Conservation (phyloP, 92 coral and sea anemone genomes). For the Epizoanthus illoricatus region DNA sequence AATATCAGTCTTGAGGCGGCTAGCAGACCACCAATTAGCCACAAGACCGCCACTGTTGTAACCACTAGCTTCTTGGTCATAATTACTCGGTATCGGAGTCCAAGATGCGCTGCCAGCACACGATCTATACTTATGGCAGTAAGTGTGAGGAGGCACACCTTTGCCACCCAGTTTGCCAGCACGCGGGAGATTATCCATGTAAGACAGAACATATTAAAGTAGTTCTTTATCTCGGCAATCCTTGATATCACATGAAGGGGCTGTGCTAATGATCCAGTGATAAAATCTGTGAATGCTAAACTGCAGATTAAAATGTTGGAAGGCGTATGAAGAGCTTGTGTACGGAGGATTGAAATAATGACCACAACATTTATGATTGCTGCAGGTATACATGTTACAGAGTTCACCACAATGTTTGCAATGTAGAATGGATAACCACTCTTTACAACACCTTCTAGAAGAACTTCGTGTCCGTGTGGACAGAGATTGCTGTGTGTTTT, state of each 20-base stretch:
- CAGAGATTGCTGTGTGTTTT: background rate
- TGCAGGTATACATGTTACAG: conserved; percentile 7
- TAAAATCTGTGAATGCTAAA: conserved; percentile 12
- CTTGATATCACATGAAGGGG: conserved; percentile 25
- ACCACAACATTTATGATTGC: background rate
- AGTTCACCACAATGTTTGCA: conserved; percentile 15
- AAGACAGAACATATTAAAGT: background rate
- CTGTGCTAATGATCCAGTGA: conserved; percentile 12
- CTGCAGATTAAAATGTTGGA: conserved; percentile 28
- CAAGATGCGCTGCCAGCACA: conserved; percentile 1
- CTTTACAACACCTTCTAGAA: background rate
- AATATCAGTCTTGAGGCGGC: conserved; percentile 2
- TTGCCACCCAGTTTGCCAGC: conserved; percentile 12
- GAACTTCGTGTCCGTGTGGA: background rate
- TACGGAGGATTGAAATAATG: background rate
- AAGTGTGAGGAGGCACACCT: background rate
- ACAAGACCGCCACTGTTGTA: background rate
- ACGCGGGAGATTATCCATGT: conserved; percentile 28
- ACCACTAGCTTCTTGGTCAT: conserved; percentile 1
- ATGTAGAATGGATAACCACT: conserved; percentile 8
- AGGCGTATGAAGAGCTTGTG: conserved; percentile 3
- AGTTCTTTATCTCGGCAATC: conserved; percentile 1
- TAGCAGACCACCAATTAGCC: conserved; percentile 3
- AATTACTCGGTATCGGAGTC: background rate
- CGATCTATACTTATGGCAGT: conserved; percentile 6